Conservation (phyloP, 2,888 invertebrate genomes). For the Hirudinaria manillensis region DNA sequence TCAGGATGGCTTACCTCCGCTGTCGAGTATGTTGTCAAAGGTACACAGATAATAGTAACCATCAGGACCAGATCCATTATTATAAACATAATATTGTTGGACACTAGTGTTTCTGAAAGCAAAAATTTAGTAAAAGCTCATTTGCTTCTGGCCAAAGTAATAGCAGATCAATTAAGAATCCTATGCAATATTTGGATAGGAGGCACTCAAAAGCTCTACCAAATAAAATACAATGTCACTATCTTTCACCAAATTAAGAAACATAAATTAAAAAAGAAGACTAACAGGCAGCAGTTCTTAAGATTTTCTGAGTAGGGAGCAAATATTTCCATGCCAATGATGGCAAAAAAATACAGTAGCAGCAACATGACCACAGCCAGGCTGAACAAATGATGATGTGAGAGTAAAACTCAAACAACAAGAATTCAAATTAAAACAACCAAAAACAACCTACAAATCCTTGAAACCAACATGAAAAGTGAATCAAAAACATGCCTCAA, state of each 20-base stretch:
- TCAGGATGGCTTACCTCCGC: conserved; percentile 57
- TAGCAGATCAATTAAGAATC: too few species aligned
- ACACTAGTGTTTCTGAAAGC: conserved; percentile 71
- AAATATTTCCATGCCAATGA: conserved; percentile 83
- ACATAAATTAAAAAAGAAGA: conserved; percentile 40
- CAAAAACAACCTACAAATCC: conserved; percentile 63
- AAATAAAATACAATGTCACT: too few species aligned
- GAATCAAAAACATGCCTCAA: conserved; percentile 79
- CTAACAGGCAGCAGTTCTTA: conserved; percentile 75
- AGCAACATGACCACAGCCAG: conserved; percentile 70
- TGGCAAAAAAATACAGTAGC: conserved; percentile 80
- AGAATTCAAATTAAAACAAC: background rate
- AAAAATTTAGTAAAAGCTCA: too few species aligned
- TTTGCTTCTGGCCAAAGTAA: too few species aligned
- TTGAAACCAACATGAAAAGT: conserved; percentile 70
- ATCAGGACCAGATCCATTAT: conserved; percentile 61
- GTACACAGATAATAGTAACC: conserved; percentile 83
- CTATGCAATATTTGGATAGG: too few species aligned
- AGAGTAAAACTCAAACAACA: background rate
- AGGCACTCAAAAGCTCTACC: too few species aligned
- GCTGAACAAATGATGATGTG: conserved; percentile 48
- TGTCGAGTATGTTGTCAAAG: conserved; percentile 71
- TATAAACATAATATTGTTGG: conserved; percentile 72
- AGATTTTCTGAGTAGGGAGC: conserved; percentile 64
- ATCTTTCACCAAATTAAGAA: too few species aligned